phyloP scores from a whole-genome alignment of 2,888 invertebrate genomes.

The Hemithea aestivaria region DNA sequence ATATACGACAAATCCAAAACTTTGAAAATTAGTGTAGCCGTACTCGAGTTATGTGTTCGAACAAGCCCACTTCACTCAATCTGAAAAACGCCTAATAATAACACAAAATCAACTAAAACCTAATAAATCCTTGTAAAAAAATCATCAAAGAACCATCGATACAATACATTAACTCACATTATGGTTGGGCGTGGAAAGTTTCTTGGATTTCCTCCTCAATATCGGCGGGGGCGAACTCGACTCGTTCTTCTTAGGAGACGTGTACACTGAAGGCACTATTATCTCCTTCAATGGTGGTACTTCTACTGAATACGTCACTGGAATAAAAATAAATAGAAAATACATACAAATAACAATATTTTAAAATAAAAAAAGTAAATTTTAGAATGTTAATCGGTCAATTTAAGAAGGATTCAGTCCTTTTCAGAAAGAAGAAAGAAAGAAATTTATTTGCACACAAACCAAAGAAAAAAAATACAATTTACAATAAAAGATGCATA shows the following conservation, averaged over 20 bases:
- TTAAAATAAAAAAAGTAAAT: neutral
- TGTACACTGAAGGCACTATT: constrained; percentile 54
- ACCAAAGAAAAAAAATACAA: no score
- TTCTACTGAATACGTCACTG: constrained; percentile 61
- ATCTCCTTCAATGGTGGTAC: constrained; percentile 58
- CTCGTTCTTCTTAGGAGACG: constrained; percentile 57
- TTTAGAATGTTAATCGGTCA: no score
- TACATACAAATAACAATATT: neutral
- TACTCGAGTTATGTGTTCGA: no score
- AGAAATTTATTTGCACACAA: no score
- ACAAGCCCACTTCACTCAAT: no score
- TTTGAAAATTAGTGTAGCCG: no score
- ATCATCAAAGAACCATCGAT: constrained; percentile 25
- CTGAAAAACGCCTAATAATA: no score
- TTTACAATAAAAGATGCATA: no score
- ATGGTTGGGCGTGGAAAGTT: constrained; percentile 35
- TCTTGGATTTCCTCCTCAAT: constrained; percentile 51
- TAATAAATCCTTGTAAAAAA: neutral
- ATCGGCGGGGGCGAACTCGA: constrained; percentile 65
- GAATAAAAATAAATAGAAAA: constrained; percentile 23
- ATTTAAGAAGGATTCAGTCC: no score
- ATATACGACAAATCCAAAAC: no score
- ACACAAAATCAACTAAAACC: no score
- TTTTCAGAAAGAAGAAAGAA: no score
- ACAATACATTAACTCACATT: constrained; percentile 68